Evolutionary conservation across 2,797 vertebrate species (phyloP), one percentile per base, ranked within the genome.

Genomic region (Artibeus lituratus): DNA sequence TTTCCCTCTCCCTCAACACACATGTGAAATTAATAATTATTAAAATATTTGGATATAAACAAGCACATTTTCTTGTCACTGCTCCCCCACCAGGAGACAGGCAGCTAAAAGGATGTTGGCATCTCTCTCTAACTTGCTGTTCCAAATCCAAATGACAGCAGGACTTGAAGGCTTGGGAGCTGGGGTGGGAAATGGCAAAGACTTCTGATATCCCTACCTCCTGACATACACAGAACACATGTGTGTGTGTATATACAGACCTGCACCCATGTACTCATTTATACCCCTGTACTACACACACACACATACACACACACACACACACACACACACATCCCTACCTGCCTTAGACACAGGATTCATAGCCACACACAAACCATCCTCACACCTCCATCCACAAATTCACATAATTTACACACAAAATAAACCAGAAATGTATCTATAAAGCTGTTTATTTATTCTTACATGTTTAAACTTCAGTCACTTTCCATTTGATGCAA

Each of bases 1-100:
- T 49, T n/a, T 35, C 81, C 87, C 47, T 57, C 10, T 15, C 94
- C 86, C 82, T 92, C 78, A 57, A 94, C 73, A 39, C 84, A 88
- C 67, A 72, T 0, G 55, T 90, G 93, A 98, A 98, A 98, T 98
- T 98, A 97, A 97, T 47, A 78, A 97, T 96, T 98, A 98, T 97
- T 97, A 97, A 96, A 96, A 96, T 96, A 96, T 97, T 97, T 98
- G 97, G 97, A 97, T 97, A 97, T 97, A 98, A 98, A 98, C 98
- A 98, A 97, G 98, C 96, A 95, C 95, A 95, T 97, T 98, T 98
- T 87, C 76, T 97, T 98, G 98, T 98, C 98, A 97, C 94, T 69
- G 95, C 83, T 97, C 86, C 94, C 21, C 76, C 11, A 87, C 76
- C 92, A 55, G 67, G 87, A 47, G 32, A 7, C 81, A 97, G 97